Evolutionary conservation across 2,797 vertebrate genomes (phyloP).

Genomic region (Sphaeramia orbicularis): DNA sequence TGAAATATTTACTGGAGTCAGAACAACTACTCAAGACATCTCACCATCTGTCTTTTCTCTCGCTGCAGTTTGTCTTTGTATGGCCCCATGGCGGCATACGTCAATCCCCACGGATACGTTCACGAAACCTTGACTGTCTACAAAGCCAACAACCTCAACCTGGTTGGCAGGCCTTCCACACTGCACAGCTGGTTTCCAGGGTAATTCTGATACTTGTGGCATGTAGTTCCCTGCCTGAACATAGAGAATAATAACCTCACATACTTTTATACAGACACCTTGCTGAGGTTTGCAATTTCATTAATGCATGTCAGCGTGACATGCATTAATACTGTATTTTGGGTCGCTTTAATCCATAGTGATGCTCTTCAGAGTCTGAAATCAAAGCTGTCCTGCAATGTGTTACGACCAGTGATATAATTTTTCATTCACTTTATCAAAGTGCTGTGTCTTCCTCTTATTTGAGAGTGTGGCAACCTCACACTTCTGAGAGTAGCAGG

Average conservation of each 20-base stretch:
- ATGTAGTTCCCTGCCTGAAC: not conserved
- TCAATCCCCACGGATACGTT: slow-evolving; percentile 97
- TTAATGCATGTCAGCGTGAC: not conserved
- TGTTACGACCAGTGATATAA: not conserved
- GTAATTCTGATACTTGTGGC: slow-evolving; percentile 79
- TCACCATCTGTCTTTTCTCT: slow-evolving; percentile 6
- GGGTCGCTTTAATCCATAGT: not conserved
- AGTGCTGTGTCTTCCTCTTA: not conserved
- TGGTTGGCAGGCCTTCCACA: slow-evolving; percentile 92
- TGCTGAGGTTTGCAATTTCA: not conserved
- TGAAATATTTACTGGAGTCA: not conserved
- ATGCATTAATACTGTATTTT: slow-evolving; percentile 10
- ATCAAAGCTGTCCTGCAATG: not conserved
- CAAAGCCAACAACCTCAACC: slow-evolving; percentile 93
- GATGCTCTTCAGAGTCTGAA: not conserved
- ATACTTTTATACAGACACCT: not conserved
- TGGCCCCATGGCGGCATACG: slow-evolving; percentile 98
- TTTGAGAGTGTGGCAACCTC: not conserved
- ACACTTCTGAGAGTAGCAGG: slow-evolving; percentile 10
- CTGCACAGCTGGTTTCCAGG: slow-evolving; percentile 99
- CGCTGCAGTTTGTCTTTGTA: slow-evolving; percentile 91
- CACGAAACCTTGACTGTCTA: slow-evolving; percentile 98
- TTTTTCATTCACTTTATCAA: too few relatives aligned
- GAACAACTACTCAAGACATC: not conserved
- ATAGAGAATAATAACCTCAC: not conserved